A percentile compares a stretch with the other conserved stretches of the same genome.
Conservation (phyloP, 2,113 vertebrate species). For the Struthidea cinerea region DNA sequence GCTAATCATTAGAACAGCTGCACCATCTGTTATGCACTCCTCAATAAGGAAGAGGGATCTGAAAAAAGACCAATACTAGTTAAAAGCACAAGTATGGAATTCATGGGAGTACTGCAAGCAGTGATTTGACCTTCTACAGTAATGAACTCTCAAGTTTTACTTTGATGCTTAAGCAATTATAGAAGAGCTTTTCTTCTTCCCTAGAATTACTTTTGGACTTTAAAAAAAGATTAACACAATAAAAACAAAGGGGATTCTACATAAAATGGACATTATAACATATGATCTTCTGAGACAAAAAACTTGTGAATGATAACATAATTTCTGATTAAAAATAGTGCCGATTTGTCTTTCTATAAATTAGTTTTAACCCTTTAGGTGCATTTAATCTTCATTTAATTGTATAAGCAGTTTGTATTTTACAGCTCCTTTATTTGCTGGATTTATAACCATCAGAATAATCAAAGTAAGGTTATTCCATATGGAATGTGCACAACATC, state of each 20-base stretch:
- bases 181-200: not conserved
- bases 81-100: not conserved
- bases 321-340: not conserved
- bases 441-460: not conserved
- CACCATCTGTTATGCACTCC: not conserved
- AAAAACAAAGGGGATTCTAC: not conserved
- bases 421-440: not conserved
- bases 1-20: not conserved
- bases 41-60: not conserved
- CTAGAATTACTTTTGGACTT: not conserved
- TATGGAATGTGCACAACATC: not conserved
- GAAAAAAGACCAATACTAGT: not conserved
- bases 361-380: not conserved
- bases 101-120: not conserved
- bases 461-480: not conserved
- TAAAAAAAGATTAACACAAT: not conserved
- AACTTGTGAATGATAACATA: not conserved
- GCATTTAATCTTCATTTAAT: not conserved
- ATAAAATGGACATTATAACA: not conserved
- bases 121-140: not conserved
- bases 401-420: not conserved
- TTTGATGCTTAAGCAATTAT: not conserved
- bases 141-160: not conserved
- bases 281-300: not conserved
- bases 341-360: not conserved